Evolutionary conservation across 2,888 invertebrate species (phyloP).

Genomic region (Aleiodes alternator): DNA sequence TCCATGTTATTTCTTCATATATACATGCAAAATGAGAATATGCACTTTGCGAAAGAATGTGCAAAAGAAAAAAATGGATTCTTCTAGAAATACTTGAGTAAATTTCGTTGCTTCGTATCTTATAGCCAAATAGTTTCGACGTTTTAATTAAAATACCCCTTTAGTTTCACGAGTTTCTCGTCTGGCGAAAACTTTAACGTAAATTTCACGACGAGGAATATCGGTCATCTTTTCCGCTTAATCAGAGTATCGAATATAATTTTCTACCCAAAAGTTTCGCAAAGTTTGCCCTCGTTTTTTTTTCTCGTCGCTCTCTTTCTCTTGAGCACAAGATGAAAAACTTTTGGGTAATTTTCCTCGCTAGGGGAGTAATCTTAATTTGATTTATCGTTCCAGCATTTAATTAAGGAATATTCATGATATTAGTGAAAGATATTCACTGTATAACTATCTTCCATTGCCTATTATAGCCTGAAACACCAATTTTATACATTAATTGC

Average conservation of each 20-base stretch:
- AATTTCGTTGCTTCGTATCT: no score
- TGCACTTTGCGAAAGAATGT: background rate
- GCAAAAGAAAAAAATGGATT: background rate
- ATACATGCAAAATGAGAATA: no score
- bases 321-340: conserved; percentile 5
- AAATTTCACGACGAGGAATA: conserved; percentile 18
- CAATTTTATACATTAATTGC: conserved; percentile 27
- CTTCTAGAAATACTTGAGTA: conserved; percentile 11
- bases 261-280: conserved; percentile 12
- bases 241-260: conserved; percentile 33
- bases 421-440: background rate
- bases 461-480: conserved; percentile 13
- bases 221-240: conserved; percentile 35
- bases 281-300: background rate
- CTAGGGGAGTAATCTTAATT: conserved; percentile 9
- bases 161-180: conserved; percentile 1
- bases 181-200: background rate
- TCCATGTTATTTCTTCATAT: no score
- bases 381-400: conserved; percentile 28
- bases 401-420: conserved; percentile 35
- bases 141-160: conserved; percentile 21
- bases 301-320: background rate
- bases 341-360: background rate
- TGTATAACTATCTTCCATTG: conserved; percentile 2
- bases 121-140: conserved; percentile 6